Base-by-base conservation (phyloP, 2,888 invertebrate species). In the Scrobipalpa atriplicella region DNA sequence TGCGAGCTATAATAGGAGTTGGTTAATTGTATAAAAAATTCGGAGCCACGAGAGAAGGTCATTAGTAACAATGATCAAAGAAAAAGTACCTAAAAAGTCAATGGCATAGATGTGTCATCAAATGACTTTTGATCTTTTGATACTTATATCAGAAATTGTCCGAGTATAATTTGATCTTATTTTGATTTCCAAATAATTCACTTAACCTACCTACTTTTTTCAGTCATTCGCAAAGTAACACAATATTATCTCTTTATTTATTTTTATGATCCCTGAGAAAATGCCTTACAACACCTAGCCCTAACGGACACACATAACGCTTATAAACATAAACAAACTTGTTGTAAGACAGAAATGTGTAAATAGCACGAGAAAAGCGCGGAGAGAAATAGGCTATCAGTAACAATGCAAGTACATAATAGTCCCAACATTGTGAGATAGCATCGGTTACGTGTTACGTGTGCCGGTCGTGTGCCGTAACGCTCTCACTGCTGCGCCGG, bases 401-500 rank as follows among this genome's bases (percentile, higher is more conserved):
- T 64, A 56, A 64, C 64, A 64, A 64, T 64, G 56, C 64, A 56
- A 64, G 64, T 64, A 64, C 51, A 64, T 56, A 64, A 64, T 41
- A 58, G 63, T 66, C 58, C 66, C 66, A 63, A 63, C 66, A 62
- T 39, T 63, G 63, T 66, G 43, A 64, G 67, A 67, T 67, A 64
- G 39, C 43, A 64, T 67, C 67, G 41, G 64, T 64, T 67, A 67
- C 67, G 67, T 64, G 56, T 36, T 29, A 1, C 19, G 54, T 66
- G 58, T 36, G 58, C n/a, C 54, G 58, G 21, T 11, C 18, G 58
- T 38, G 58, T 62, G 63, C 58, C 66, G 66, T 63, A 66, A 66
- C 58, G 56, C 66, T 66, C 64, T 63, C 63, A 63, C 66, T 66
- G 41, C 43, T 56, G 54, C 54, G 54, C 54, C 21, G 11, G 36